Base-by-base conservation (phyloP, 2,797 vertebrate genomes). In the Sternarchorhynchus goeldii region DNA sequence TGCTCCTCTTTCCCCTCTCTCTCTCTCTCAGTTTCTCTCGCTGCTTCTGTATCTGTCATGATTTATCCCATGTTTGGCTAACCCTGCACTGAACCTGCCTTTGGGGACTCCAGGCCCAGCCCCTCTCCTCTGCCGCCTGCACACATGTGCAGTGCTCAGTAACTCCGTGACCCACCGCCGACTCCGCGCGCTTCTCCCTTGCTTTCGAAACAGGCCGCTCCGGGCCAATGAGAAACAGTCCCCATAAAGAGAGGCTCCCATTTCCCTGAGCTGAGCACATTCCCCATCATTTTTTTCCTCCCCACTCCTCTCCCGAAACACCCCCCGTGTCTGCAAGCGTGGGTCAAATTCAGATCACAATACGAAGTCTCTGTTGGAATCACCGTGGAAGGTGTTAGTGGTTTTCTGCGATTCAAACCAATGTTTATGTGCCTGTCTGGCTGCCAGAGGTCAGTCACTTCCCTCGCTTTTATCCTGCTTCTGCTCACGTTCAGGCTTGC, bases 41-140 rank as follows among this genome's bases (percentile, higher is more conserved):
- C 53, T 58, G 50, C 60, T 71, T 69, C 60, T 58, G 64, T 31
- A 66, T 32, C 86, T 86, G 69, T 88, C 92, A 88, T 95, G 95
- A 96, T 97, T 96, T 95, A 96, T 95, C 94, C 88, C 88, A 88
- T 96, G 94, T 97, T 98, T 98, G 95, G 95, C 95, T 97, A 96
- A 98, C 96, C 96, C 93, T 93, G 93, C 91, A 94, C 94, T 98
- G 96, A 98, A 97, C 96, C 91, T 94, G 90, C 91, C 95, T 92
- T 91, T 29, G 84, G 90, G 93, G 94, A 95, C 92, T 12, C 0
- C 3, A 14, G 10, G 12, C 93, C 88, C 83, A 82, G 86, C 93
- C 90, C 89, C 89, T 93, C 84, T 88, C 84, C 86, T 85, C 86
- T 45, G 41, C 41, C 41, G 90, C 88, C 85, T 83, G 76, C 66